Base-by-base conservation (phyloP, 1,140 invertebrate genomes). In the Conus ventricosus region DNA sequence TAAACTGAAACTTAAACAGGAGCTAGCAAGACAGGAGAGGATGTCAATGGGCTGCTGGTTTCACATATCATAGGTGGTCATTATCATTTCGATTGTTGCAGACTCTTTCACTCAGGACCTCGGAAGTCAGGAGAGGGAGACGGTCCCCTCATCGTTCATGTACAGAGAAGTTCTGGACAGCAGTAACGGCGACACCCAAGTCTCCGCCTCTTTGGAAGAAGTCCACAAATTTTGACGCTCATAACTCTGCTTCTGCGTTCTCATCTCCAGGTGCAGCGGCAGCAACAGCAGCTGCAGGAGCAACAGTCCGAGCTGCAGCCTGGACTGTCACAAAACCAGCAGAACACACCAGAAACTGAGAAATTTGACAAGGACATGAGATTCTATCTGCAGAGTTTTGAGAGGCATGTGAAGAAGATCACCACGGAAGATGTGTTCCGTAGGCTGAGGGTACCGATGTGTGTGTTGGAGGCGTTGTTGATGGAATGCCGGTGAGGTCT, bases 131-230 rank as follows among this genome's bases (percentile, higher is more conserved):
- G 63, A 86, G 27, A 85, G 83, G n/a, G 63, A 71, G 71, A 51
- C 53, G 7, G 84, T 85, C 10, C 85, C 85, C 17, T 78, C 85
- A 23, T 80, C 85, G 11, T 87, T 87, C n/a, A 75, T 87, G 67
- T 87, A 87, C 85, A 55, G 75, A 6, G 67, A 87, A 25, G 85
- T 87, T 25, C 51, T 87, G 5, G n/a, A 57, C 55, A 83, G 23
- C 23, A 51, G 17, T 39, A 25, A 75, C 25, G 84, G 25, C 39
- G 51, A 23, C 80, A 54, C 27, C 80, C 82, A 63, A 13, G 15
- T 80, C 17, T 27, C 85, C 0, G 75, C 85, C 4, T 87, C 75
- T 7, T 23, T 76, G n/a, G 85, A 87, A 23, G 85, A 87, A 13
- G 39, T n/a, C 15, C 25, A 17, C 15, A 75, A 80, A n/a, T 87